phyloP scores from a whole-genome alignment of 1,140 invertebrate species.

The Halesus radiatus region DNA sequence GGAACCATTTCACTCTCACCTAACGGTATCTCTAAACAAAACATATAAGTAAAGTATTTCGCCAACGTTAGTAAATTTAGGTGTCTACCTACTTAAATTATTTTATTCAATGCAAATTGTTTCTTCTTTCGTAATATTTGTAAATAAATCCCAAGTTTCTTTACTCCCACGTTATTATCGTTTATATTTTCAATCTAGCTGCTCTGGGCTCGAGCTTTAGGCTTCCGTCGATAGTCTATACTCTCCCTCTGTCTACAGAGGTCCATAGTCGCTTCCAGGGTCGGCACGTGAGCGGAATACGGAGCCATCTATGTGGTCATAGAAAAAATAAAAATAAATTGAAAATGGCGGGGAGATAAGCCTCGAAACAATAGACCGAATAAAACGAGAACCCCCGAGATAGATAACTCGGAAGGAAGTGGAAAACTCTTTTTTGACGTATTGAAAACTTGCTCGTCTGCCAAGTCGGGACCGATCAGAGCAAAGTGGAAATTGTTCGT shows the following conservation, averaged over 20 bases:
- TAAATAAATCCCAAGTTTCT: too few relatives aligned
- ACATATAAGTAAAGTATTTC: too few relatives aligned
- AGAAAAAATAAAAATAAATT: conserved; percentile 40
- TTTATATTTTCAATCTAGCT: background rate
- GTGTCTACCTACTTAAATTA: too few relatives aligned
- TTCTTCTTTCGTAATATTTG: too few relatives aligned
- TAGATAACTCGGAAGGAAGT: conserved; percentile 13
- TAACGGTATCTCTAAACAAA: too few relatives aligned
- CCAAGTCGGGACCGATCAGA: background rate
- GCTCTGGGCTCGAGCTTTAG: background rate
- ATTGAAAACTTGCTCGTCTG: conserved; percentile 5
- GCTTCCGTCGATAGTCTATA: background rate
- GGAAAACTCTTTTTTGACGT: conserved; percentile 17
- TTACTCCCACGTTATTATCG: too few relatives aligned
- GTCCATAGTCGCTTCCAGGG: background rate
- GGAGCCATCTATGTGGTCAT: conserved; percentile 32
- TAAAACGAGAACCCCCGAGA: conserved; percentile 24
- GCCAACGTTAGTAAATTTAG: too few relatives aligned
- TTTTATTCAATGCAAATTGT: too few relatives aligned
- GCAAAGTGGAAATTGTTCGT: background rate
- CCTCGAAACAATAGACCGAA: conserved; percentile 31
- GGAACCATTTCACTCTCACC: too few relatives aligned
- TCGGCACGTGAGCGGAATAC: conserved; percentile 16
- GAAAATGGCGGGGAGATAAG: conserved; percentile 29
- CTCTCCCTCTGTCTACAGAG: too few relatives aligned